Evolutionary conservation across 2,113 vertebrate genomes (phyloP).

Genomic region (Pteronura brasiliensis): DNA sequence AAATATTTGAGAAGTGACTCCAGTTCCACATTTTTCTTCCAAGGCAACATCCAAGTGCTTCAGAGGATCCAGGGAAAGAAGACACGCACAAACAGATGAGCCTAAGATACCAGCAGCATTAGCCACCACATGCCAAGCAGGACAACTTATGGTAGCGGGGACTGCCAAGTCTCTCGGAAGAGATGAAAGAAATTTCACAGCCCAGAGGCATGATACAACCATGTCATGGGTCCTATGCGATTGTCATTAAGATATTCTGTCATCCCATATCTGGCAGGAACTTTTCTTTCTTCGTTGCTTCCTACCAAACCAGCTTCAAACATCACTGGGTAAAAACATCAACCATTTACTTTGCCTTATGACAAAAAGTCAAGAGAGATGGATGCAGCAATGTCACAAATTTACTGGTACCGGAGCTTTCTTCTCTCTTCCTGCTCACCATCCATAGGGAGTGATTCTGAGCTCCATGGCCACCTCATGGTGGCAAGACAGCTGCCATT

Average conservation of each 20-base stretch:
- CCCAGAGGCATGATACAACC: background rate
- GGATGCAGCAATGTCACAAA: too few species aligned
- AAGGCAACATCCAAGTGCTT: background rate
- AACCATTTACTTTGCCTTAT: background rate
- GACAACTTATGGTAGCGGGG: background rate
- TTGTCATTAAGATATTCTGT: background rate
- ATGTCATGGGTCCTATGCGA: background rate
- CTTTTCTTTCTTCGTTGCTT: background rate
- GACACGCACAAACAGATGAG: background rate
- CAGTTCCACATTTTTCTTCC: background rate
- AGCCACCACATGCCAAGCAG: rapidly evolving
- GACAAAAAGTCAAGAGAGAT: background rate
- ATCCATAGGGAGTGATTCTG: background rate
- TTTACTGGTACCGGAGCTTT: rapidly evolving
- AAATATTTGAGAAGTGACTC: background rate
- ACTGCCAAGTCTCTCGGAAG: too few species aligned
- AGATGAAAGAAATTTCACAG: background rate
- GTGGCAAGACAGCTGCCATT: background rate
- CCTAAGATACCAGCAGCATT: rapidly evolving
- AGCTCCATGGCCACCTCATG: background rate
- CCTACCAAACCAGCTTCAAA: background rate
- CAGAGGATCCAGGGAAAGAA: background rate
- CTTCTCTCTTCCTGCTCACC: background rate
- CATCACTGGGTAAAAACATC: background rate
- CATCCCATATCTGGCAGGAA: background rate